Conservation (phyloP, 2,797 vertebrate species). For the Sebastolobus altivelis region DNA sequence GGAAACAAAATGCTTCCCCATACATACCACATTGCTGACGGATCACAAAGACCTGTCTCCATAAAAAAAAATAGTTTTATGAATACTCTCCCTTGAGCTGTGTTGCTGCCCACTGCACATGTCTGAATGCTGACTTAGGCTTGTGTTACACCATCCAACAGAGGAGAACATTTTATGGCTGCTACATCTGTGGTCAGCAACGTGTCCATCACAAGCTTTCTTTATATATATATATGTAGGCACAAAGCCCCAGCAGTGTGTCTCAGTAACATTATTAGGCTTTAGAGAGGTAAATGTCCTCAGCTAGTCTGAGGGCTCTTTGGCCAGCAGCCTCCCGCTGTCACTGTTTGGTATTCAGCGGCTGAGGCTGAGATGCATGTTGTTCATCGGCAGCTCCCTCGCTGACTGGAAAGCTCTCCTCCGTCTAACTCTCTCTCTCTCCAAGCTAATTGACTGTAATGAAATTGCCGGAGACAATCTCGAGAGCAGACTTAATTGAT, state of each 20-base stretch:
- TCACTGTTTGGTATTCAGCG: slow-evolving; percentile 64
- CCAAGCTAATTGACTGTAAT: slow-evolving; percentile 83
- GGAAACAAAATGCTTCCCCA: neutral
- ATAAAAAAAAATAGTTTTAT: slow-evolving; percentile 8
- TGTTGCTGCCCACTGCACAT: slow-evolving; percentile 2
- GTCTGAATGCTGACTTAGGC: slow-evolving; percentile 32
- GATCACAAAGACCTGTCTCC: neutral
- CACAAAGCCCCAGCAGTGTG: slow-evolving; percentile 25
- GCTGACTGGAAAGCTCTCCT: slow-evolving; percentile 37
- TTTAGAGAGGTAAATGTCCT: slow-evolving; percentile 52
- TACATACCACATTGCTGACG: neutral
- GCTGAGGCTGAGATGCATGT: slow-evolving; percentile 46
- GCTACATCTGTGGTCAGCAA: slow-evolving; percentile 28
- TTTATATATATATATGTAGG: slow-evolving; percentile 9
- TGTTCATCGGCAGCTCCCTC: slow-evolving; percentile 36
- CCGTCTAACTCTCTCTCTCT: slow-evolving; percentile 56
- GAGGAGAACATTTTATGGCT: slow-evolving; percentile 9
- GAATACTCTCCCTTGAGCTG: slow-evolving; percentile 20
- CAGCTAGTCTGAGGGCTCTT: slow-evolving; percentile 28
- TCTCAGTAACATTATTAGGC: slow-evolving; percentile 51
- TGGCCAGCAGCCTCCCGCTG: slow-evolving; percentile 45
- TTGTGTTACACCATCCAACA: slow-evolving; percentile 17
- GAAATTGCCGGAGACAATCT: slow-evolving; percentile 79
- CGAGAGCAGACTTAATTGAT: slow-evolving; percentile 76
- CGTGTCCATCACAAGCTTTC: slow-evolving; percentile 9